Conservation (phyloP, 2,888 invertebrate genomes). For the Spodoptera exigua region DNA sequence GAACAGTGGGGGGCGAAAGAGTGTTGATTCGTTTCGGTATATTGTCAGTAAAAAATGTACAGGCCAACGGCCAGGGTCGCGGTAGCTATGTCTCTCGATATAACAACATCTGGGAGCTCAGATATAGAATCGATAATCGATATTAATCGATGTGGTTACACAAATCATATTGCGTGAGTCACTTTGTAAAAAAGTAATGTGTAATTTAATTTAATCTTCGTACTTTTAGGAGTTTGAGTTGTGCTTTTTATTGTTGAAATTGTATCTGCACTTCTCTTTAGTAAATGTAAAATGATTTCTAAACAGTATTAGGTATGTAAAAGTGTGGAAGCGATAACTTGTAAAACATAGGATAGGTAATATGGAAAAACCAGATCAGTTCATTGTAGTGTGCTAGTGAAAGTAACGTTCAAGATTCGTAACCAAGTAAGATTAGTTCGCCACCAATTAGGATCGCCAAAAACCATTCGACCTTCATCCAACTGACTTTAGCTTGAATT, state of each 20-base stretch:
- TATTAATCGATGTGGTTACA: slow-evolving; percentile 40
- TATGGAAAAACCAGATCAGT: slow-evolving; percentile 24
- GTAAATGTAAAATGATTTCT: too few relatives aligned
- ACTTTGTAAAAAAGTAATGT: slow-evolving; percentile 8
- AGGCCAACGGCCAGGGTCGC: slow-evolving; percentile 56
- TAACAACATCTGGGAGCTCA: slow-evolving; percentile 38
- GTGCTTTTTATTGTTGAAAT: not conserved
- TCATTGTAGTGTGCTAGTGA: slow-evolving; percentile 34
- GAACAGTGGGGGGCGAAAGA: slow-evolving; percentile 55
- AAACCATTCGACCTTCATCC: slow-evolving; percentile 41
- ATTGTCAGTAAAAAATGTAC: slow-evolving; percentile 57
- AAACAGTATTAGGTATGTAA: too few relatives aligned
- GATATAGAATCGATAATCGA: slow-evolving; percentile 41
- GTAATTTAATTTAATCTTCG: slow-evolving; percentile 7
- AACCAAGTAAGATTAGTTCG: slow-evolving; percentile 42
- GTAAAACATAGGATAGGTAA: slow-evolving; percentile 14
- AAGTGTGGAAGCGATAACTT: slow-evolving; percentile 23
- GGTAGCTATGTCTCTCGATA: slow-evolving; percentile 39
- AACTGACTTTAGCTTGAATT: slow-evolving; percentile 24
- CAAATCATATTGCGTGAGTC: slow-evolving; percentile 31
- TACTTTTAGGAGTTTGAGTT: not conserved
- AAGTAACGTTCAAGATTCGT: slow-evolving; percentile 42
- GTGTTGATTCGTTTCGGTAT: slow-evolving; percentile 57
- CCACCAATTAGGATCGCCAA: slow-evolving; percentile 36
- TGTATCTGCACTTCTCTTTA: too few relatives aligned